Evolutionary conservation across 2,888 invertebrate species (phyloP).

Genomic region (Cheilosia grossa): DNA sequence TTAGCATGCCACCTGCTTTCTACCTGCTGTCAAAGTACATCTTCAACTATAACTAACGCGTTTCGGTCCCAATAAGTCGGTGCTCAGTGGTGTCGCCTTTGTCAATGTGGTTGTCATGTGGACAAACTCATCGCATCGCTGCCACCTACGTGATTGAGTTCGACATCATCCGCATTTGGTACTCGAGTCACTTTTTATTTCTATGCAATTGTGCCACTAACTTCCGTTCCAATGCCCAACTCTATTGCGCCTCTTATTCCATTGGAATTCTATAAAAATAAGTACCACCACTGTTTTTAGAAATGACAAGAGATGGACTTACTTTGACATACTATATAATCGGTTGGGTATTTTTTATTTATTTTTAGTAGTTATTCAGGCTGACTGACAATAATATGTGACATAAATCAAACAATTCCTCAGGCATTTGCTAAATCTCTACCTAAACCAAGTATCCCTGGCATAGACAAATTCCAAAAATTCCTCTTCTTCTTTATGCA

Average conservation of each 20-base stretch:
- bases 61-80: too few relatives aligned
- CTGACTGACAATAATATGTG: neutral
- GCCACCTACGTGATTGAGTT: too few relatives aligned
- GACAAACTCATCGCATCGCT: too few relatives aligned
- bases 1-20: too few relatives aligned
- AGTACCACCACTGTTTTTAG: neutral
- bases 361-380: too few relatives aligned
- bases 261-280: neutral
- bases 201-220: neutral
- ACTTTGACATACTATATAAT: neutral
- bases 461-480: neutral
- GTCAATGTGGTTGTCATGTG: too few relatives aligned
- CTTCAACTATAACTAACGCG: too few relatives aligned
- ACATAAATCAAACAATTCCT: neutral
- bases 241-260: neutral
- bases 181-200: neutral
- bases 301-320: neutral
- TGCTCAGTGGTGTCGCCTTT: too few relatives aligned
- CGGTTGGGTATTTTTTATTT: neutral
- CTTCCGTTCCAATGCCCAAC: neutral
- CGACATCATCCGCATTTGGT: neutral
- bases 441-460: neutral
- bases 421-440: neutral
- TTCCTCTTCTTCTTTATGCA: neutral
- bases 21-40: too few relatives aligned